Percentiles rank a stretch among this genome's conserved stretches.
phyloP scores from a whole-genome alignment of 2,797 vertebrate species.

The Dicrostonyx torquatus region DNA sequence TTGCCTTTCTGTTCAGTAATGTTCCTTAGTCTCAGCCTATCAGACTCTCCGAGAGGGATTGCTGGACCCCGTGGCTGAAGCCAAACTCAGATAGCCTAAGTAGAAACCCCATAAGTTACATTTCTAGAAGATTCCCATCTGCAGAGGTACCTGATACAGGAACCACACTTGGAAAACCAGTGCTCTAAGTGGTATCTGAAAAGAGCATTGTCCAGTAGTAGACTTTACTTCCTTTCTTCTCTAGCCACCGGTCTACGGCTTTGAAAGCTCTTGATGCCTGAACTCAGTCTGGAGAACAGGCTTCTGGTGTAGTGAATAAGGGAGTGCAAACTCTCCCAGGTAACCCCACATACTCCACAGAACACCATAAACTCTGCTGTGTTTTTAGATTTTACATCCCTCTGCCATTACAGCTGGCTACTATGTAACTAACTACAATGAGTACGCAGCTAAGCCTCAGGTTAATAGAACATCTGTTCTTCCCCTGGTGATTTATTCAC shows the following conservation, averaged over 20 bases:
- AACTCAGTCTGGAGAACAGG: conserved; percentile 2
- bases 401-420: neutral
- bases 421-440: neutral
- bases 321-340: fast-evolving
- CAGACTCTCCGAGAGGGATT: neutral
- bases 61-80: neutral
- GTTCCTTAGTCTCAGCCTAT: neutral
- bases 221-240: conserved; percentile 44
- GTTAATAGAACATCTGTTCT: neutral
- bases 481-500: conserved; percentile 5
- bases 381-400: neutral
- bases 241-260: conserved; percentile 11
- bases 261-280: neutral
- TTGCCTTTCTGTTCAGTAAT: neutral
- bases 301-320: neutral
- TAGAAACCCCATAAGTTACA: neutral
- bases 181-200: neutral
- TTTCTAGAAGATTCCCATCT: neutral
- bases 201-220: neutral
- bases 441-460: neutral
- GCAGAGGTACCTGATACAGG: neutral
- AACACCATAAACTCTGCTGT: neutral
- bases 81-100: neutral
- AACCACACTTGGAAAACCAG: neutral
- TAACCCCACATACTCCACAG: fast-evolving